Evolutionary conservation across 1,140 invertebrate species (phyloP).

Genomic region (Helicoverpa zea): DNA sequence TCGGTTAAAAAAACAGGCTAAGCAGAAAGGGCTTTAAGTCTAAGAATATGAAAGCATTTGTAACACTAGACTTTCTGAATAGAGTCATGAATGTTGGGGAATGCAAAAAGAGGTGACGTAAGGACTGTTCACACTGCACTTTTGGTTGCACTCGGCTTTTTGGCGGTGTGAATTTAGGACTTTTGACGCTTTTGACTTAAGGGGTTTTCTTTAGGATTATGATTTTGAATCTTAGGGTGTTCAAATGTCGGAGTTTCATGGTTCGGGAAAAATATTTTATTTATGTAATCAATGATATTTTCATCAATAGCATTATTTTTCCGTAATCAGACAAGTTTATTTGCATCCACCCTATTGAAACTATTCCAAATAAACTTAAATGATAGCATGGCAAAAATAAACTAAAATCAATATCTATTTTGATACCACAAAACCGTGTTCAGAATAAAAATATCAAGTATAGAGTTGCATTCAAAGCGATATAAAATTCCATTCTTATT

Average conservation of each 20-base stretch:
- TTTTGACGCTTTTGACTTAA: neutral
- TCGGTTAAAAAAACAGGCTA: conserved; percentile 24
- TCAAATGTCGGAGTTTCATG: too few species aligned
- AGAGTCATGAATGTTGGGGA: conserved; percentile 33
- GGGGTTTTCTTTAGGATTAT: neutral
- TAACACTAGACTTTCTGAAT: conserved; percentile 27
- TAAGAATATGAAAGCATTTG: conserved; percentile 47
- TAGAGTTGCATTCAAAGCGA: neutral
- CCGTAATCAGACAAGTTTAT: too few species aligned
- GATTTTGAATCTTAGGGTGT: neutral
- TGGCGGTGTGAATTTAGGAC: neutral
- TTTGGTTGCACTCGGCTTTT: neutral
- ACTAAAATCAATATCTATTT: too few species aligned
- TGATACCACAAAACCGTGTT: too few species aligned
- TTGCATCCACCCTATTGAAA: too few species aligned
- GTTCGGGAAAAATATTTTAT: too few species aligned
- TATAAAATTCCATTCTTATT: conserved; percentile 16
- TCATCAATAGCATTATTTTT: too few species aligned
- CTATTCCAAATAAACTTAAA: too few species aligned
- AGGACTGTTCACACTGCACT: conserved; percentile 6
- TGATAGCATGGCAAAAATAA: too few species aligned
- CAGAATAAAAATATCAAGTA: neutral
- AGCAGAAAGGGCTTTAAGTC: conserved; percentile 4
- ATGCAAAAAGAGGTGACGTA: conserved; percentile 31
- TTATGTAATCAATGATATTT: too few species aligned